Base-by-base conservation (phyloP, 1,140 invertebrate species). In the Plectrocnemia conspersa region DNA sequence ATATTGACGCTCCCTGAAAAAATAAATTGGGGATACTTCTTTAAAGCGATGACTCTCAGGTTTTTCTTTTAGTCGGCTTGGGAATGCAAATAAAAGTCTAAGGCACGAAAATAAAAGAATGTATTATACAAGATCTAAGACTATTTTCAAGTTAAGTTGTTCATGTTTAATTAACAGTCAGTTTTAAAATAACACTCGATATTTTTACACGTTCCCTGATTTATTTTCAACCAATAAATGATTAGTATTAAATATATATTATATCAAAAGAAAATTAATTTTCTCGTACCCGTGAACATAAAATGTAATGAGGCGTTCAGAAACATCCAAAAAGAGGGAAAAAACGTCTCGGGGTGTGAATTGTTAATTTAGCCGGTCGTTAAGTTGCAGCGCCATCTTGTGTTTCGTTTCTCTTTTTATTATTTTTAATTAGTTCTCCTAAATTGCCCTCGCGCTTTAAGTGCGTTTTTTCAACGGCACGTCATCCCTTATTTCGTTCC, bases 341-440 rank as follows among this genome's bases (percentile, higher is more conserved):
- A 52, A 58, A 18, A 49, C 35, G 44, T 38, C 13, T 15, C 15
- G 40, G 22, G 48, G 38, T 15, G 29, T 58, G 56, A 58, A 58
- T 54, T 58, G 56, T 58, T 58, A 58, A 58, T 58, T 52, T 58
- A 48, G 33, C 35, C 16, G 42, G 42, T 53, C 56, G 50, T 54
- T 58, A 47, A 36, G 54, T 56, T 35, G 40, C 48, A 45, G 16
- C 47, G 47, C 47, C 33, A 50, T 50, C 32, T 13, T 38, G 48
- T 46, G 41, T 52, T 52, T 54, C 56, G 33, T 47, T 58, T 47
- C 36, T 49, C 52, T 58, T 52, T 58, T 58, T 58, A 48, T 52
- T 52, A 52, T 52, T 58, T 58, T 58, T 54, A 58, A 58, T 58
- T 58, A 58, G 56, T 58, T 46, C 25, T 23, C 47, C 38, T 32